A percentile compares a stretch with the other conserved stretches of the same genome.
Evolutionary conservation across 2,113 vertebrate species (phyloP).

Genomic region (Calypte anna): DNA sequence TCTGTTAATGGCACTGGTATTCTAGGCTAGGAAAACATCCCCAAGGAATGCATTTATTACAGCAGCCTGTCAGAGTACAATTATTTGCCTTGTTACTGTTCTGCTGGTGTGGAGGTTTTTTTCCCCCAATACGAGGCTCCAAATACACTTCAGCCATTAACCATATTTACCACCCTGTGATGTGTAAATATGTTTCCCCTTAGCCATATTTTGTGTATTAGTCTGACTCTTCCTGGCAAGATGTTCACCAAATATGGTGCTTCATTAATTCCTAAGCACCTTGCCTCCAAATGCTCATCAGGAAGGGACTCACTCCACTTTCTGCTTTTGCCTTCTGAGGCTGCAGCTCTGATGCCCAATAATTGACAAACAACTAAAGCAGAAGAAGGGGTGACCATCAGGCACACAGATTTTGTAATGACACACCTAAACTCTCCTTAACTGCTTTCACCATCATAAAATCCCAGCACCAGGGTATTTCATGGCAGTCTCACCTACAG

Average conservation of each 20-base stretch:
- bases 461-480: not conserved
- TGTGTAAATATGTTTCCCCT: constrained; percentile 48
- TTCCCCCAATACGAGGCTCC: not conserved
- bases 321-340: not conserved
- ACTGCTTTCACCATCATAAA: not conserved
- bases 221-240: constrained; percentile 48
- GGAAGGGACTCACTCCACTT: not conserved
- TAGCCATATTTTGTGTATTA: constrained; percentile 50
- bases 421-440: not conserved
- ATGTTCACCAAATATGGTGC: constrained; percentile 28
- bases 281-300: not conserved
- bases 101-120: not conserved
- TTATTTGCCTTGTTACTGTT: not conserved
- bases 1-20: not conserved
- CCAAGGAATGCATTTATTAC: not conserved
- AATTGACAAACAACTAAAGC: not conserved
- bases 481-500: not conserved
- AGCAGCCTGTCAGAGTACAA: not conserved
- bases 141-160: constrained; percentile 29
- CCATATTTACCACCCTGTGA: not conserved
- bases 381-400: not conserved
- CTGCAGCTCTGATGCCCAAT: not conserved
- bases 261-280: constrained; percentile 27
- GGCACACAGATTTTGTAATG: not conserved
- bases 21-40: not conserved